Conservation (phyloP, 2,797 vertebrate genomes). For the Allenopithecus nigroviridis region DNA sequence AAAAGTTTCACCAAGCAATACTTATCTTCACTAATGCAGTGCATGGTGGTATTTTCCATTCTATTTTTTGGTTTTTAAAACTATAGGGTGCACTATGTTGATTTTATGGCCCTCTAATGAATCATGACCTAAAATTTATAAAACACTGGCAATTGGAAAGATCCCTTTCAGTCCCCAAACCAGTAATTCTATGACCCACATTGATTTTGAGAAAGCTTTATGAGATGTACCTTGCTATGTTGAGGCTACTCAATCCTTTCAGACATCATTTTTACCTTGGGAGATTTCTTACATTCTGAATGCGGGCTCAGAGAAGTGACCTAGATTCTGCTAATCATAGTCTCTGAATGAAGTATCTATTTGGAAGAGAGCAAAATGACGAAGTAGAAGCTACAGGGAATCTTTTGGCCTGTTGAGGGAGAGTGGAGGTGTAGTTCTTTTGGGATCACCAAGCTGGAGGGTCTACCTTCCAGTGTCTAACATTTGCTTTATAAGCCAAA, state of each 20-base stretch:
- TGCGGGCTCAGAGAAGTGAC: not conserved
- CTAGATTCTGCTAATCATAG: not conserved
- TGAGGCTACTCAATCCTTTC: not conserved
- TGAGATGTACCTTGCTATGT: not conserved
- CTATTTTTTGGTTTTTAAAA: conserved; percentile 28
- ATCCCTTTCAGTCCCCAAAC: not conserved
- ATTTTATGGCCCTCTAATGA: conserved; percentile 5
- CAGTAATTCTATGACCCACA: conserved; percentile 4
- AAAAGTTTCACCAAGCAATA: not conserved
- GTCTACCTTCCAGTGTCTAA: not conserved
- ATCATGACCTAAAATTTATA: conserved; percentile 23
- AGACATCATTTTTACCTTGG: not conserved
- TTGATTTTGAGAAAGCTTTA: conserved; percentile 1
- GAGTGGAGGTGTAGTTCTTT: not conserved
- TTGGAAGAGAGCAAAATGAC: not conserved
- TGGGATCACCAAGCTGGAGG: not conserved
- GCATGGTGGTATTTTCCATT: not conserved
- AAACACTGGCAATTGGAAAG: conserved; percentile 9
- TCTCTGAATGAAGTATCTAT: not conserved
- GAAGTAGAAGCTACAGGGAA: not conserved
- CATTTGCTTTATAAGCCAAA: not conserved
- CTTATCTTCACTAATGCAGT: not conserved
- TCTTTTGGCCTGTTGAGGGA: not conserved
- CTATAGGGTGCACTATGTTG: not conserved
- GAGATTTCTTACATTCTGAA: not conserved